Percentiles rank a stretch among this genome's conserved stretches.
Conservation (phyloP, 2,888 invertebrate genomes). For the Drosophila atroscutellata region DNA sequence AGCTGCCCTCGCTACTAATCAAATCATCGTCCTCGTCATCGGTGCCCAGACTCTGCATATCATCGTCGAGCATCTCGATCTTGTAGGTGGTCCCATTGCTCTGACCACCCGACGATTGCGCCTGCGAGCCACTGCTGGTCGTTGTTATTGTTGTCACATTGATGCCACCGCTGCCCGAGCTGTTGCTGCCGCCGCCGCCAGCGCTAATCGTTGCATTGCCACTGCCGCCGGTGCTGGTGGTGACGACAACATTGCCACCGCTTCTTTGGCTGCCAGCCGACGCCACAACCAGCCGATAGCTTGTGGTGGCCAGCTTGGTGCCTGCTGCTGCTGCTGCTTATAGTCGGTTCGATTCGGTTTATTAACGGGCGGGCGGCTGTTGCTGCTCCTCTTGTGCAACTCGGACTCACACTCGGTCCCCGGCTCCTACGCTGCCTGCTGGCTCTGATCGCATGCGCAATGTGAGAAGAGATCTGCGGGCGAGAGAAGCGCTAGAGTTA, state of each 20-base stretch:
- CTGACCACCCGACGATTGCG: conserved; percentile 62
- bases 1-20: conserved; percentile 92
- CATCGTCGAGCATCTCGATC: conserved; percentile 90
- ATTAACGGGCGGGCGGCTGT: not conserved
- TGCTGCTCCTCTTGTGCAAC: conserved; percentile 6
- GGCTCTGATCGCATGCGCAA: conserved; percentile 52
- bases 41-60: conserved; percentile 87
- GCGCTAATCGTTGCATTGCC: conserved; percentile 70
- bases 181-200: conserved; percentile 41
- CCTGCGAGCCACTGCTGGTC: conserved; percentile 74
- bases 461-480: not conserved
- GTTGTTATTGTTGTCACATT: conserved; percentile 84
- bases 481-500: not conserved
- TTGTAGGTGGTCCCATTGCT: conserved; percentile 86
- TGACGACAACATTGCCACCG: conserved; percentile 64
- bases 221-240: conserved; percentile 41
- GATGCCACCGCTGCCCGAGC: conserved; percentile 61
- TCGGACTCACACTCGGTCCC: not conserved
- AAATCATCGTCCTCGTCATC: conserved; percentile 95
- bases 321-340: conserved; percentile 11
- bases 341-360: conserved; percentile 2
- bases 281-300: conserved; percentile 68
- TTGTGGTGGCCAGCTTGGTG: conserved; percentile 71
- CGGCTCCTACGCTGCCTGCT: conserved; percentile 1
- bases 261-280: conserved; percentile 66